These are phyloP conservation scores for Bufo bufo DNA, from an alignment of 2,113 vertebrate genomes.

Conservation along the genomic window DNA sequence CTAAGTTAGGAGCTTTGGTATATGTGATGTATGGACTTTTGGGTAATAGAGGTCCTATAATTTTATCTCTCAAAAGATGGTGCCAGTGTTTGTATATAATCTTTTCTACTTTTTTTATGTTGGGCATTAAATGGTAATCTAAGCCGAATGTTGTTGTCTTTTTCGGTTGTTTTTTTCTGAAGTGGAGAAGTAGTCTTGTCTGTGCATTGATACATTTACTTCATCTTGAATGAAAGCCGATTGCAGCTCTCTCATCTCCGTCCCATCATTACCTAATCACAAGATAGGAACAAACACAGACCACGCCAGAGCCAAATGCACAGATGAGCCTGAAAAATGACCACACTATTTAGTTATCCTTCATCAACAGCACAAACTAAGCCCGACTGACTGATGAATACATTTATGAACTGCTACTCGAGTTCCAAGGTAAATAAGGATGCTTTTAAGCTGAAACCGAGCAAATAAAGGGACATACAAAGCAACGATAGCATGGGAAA, in stretches of 20 bases:
- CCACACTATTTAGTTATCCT: conserved; percentile 30
- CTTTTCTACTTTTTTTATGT: too few relatives aligned
- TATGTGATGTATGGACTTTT: too few relatives aligned
- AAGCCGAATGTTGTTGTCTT: too few relatives aligned
- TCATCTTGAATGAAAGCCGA: background rate
- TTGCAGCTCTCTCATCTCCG: background rate
- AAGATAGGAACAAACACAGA: conserved; percentile 25
- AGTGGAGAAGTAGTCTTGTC: too few relatives aligned
- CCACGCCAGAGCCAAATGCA: conserved; percentile 19
- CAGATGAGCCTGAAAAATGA: conserved; percentile 22
- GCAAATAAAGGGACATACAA: conserved; percentile 20
- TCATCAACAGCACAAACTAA: background rate
- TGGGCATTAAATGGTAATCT: too few relatives aligned
- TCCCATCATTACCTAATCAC: conserved; percentile 9
- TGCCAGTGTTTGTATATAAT: too few relatives aligned
- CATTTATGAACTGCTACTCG: conserved; percentile 26
- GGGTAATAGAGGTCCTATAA: too few relatives aligned
- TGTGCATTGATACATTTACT: background rate
- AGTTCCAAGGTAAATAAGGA: conserved; percentile 49
- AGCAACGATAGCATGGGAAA: conserved; percentile 7
- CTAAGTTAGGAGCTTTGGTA: too few relatives aligned
- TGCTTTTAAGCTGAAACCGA: conserved; percentile 34
- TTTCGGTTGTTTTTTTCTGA: too few relatives aligned
- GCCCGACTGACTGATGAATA: conserved; percentile 13
- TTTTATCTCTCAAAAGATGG: too few relatives aligned